Evolutionary conservation across 1,140 invertebrate genomes (phyloP).

Genomic region (Asbolus verrucosus): DNA sequence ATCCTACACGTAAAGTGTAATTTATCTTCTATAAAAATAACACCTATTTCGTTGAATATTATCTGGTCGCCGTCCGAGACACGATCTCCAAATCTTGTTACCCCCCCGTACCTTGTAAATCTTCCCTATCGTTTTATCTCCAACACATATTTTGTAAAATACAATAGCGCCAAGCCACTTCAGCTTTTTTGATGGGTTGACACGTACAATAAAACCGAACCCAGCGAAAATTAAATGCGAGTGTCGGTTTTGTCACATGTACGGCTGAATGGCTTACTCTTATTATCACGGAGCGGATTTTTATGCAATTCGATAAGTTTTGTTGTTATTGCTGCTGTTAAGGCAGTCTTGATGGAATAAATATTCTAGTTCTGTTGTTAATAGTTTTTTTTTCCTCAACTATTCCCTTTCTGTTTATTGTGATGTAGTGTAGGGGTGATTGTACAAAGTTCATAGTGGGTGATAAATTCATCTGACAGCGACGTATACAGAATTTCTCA

Average conservation of each 20-base stretch:
- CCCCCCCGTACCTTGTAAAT: conserved; percentile 14
- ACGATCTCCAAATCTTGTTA: conserved; percentile 32
- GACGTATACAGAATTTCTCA: conserved; percentile 46
- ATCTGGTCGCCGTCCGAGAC: conserved; percentile 16
- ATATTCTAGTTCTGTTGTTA: no score
- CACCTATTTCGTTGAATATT: conserved; percentile 30
- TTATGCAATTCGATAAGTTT: no score
- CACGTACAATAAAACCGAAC: conserved; percentile 20
- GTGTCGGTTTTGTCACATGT: no score
- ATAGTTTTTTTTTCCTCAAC: no score
- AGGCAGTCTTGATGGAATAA: conserved; percentile 26
- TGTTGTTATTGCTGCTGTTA: no score
- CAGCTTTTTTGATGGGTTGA: conserved; percentile 14
- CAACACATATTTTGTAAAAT: neutral
- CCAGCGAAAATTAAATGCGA: conserved; percentile 25
- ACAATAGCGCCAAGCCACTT: conserved; percentile 27
- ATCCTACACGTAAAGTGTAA: conserved; percentile 19
- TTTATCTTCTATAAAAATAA: conserved; percentile 37
- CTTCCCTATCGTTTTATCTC: conserved; percentile 28
- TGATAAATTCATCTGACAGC: conserved; percentile 47
- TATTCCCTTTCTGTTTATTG: no score
- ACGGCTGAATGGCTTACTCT: no score
- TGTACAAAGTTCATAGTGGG: no score
- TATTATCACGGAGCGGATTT: no score
- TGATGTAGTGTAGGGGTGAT: no score